Base-by-base conservation (phyloP, 2,113 vertebrate species). In the Dolichallabes microphthalmus region DNA sequence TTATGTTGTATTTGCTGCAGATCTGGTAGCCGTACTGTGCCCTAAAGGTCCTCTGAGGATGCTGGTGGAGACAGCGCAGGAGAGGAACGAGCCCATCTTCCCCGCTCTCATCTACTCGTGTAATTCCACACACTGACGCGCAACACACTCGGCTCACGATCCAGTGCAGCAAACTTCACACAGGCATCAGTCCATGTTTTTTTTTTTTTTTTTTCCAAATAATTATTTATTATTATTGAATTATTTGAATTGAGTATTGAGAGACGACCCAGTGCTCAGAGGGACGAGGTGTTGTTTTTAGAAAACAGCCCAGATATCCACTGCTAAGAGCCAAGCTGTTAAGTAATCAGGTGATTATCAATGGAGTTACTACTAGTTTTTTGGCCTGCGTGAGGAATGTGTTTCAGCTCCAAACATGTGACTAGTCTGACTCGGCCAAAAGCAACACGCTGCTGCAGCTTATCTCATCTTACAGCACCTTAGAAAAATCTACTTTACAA, bases 71-170 rank as follows among this genome's bases (percentile, higher is more conserved):
- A 98, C 97, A 0, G 98, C 98, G 10, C 98, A 99, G 94, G 98
- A 99, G 80, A 95, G 98, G 69, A 99, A 99, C 2, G 98, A 99
- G 88, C 97, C 98, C 86, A 99, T 99, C 90, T 99, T 99, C 87
- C 98, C 98, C 14, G 98, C 98, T 2, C 94, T 99, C 89, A 99
- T 99, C 90, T 99, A 99, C 91, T 99, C 98, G 5, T 99, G 98
- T 99, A 93, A 96, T 97, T 97, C 32, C 22, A 45, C n/a, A 12
- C n/a, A 19, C 57, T 71, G 25, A 75, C 12, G 7, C 15, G 7
- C 2, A 4, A n/a, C 52, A 45, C 35, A 12, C 35, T 45, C 35
- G 35, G 30, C 2, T 22, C 69, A 74, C 69, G 1, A 11, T 22
- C 35, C 1, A 20, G 9, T 35, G 30, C 66, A 32, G 6, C 12